Evolutionary conservation across 2,113 vertebrate genomes (phyloP), one percentile per base, ranked within the genome.

Genomic region (Cephalopterus ornatus): DNA sequence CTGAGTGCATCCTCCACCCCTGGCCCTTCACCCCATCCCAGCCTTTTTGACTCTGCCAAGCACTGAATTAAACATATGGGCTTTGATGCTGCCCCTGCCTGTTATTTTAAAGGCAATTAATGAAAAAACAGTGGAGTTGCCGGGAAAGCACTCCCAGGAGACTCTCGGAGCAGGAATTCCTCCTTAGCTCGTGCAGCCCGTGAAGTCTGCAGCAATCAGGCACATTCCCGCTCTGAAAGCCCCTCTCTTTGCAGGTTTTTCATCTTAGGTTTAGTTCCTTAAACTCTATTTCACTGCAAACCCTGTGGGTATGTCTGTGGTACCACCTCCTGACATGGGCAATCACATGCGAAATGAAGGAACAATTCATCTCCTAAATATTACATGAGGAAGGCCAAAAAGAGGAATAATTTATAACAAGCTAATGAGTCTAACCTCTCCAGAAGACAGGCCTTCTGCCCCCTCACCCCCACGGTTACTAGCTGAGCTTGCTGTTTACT

Each of bases 321-420:
- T 41, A 21, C 32, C 52, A 49, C 52, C 65, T 84, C 61, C 35
- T 46, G 23, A n/a, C 0, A 22, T 10, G 21, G 72, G 71, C 37
- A 30, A 65, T 50, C 17, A 11, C 0, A 3, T 63, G 39, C 0
- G 1, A 33, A 71, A 42, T 0, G 2, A 72, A 76, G 53, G 71
- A 90, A 83, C 49, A 75, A 71, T 56, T 72, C 3, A 44, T 53
- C 76, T 88, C 61, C 68, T 92, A 56, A 53, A 80, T 90, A 77
- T 77, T 67, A 47, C 55, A 61, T 30, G 41, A 88, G 47, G 14
- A 88, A 86, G 42, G 47, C 21, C 30, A 50, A 59, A 73, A 77
- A 88, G 55, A 47, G 19, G 47, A 67, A 59, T 75, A 75, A 92
- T 74, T 92, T n/a, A 6, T 42, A 72, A 67, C 23, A 63, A 65